phyloP scores from a whole-genome alignment of 2,888 invertebrate species.

The Philonicus albiceps region DNA sequence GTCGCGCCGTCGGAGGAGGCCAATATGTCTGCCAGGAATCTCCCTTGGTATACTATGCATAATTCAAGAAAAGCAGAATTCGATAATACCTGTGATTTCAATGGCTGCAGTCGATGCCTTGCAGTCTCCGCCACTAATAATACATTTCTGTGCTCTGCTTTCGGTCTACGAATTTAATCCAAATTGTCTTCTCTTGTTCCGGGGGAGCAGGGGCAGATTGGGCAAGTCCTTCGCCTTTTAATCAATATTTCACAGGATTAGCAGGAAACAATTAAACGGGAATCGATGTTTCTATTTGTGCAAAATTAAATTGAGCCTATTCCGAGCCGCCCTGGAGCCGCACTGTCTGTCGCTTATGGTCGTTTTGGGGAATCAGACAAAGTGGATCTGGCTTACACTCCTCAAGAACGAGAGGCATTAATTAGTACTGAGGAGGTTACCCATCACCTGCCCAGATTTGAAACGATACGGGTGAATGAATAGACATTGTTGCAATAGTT shows the following conservation, averaged over 20 bases:
- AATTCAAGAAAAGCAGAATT: conserved; percentile 12
- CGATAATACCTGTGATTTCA: conserved; percentile 9
- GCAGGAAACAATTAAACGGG: background rate
- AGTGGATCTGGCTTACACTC: background rate
- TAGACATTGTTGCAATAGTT: background rate
- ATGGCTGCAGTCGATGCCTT: background rate
- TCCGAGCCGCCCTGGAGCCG: background rate
- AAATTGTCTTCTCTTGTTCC: background rate
- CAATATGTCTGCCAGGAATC: background rate
- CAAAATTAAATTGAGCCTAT: background rate
- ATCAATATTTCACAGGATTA: background rate
- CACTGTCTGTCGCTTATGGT: background rate
- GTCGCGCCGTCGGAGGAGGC: background rate
- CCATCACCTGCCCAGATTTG: background rate
- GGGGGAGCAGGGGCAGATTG: background rate
- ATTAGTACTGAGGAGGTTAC: background rate
- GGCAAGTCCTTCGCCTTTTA: background rate
- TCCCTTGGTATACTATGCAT: background rate
- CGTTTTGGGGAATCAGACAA: background rate
- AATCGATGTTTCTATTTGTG: background rate
- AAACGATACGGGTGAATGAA: background rate
- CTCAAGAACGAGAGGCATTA: background rate
- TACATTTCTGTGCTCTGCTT: background rate
- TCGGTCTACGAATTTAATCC: background rate
- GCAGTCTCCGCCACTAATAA: background rate